Evolutionary conservation across 1,140 invertebrate genomes (phyloP).

Genomic region (Drosophila azteca): DNA sequence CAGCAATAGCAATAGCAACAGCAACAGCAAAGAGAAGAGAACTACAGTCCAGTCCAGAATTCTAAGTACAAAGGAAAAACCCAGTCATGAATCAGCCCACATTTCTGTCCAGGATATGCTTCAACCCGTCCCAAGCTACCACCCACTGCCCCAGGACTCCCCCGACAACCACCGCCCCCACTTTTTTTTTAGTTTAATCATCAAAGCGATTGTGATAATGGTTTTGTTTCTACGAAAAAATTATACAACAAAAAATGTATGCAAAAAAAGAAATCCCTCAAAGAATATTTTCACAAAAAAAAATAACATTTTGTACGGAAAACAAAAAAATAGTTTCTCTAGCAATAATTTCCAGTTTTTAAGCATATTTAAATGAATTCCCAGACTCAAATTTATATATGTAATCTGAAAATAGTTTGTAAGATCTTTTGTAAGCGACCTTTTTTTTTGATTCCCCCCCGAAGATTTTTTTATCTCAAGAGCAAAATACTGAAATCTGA

Average conservation of each 20-base stretch:
- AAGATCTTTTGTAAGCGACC: constrained; percentile 51
- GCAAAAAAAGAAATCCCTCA: constrained; percentile 11
- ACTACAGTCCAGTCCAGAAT: constrained; percentile 46
- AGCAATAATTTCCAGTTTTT: constrained; percentile 58
- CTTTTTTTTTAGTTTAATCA: constrained; percentile 67
- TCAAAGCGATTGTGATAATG: constrained; percentile 83
- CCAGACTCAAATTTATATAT: constrained; percentile 2
- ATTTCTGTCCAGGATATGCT: too few relatives aligned
- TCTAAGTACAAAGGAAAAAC: constrained; percentile 48
- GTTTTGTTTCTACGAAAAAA: constrained; percentile 73
- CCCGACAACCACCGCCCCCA: not conserved
- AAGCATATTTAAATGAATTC: constrained; percentile 44
- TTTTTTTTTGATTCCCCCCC: constrained; percentile 18
- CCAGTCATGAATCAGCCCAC: constrained; percentile 6
- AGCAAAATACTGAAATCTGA: constrained; percentile 21
- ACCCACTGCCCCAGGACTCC: constrained; percentile 37
- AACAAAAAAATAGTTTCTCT: constrained; percentile 46
- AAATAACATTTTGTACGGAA: constrained; percentile 38
- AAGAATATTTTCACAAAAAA: constrained; percentile 34
- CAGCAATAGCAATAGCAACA: constrained; percentile 3
- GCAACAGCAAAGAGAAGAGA: constrained; percentile 24
- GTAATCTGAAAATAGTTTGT: constrained; percentile 46
- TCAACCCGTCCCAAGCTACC: not conserved
- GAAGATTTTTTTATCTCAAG: constrained; percentile 36
- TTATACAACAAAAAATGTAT: constrained; percentile 30